These are phyloP conservation scores for Megalops atlanticus DNA, from an alignment of 2,113 vertebrate genomes.

Conservation along the genomic window DNA sequence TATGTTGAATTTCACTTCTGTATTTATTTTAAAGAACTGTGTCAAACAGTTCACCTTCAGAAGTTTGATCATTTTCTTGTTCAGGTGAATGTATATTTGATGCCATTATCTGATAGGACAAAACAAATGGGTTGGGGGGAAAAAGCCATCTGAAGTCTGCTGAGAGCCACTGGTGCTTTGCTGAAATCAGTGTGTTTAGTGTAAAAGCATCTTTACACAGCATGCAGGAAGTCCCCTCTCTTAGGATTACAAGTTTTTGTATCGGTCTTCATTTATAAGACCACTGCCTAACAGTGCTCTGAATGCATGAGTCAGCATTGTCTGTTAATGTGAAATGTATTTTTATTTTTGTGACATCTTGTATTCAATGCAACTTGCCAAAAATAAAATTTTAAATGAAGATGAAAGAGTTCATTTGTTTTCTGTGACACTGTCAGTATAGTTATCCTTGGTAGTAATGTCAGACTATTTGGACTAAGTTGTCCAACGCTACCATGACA, in stretches of 20 bases:
- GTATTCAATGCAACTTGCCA: slow-evolving; percentile 25
- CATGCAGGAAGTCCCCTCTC: neutral
- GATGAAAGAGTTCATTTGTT: slow-evolving; percentile 7
- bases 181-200: too few relatives aligned
- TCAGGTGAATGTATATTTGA: too few relatives aligned
- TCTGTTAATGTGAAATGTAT: slow-evolving; percentile 16
- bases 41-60: too few relatives aligned
- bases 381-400: slow-evolving; percentile 29
- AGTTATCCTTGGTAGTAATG: neutral
- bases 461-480: neutral
- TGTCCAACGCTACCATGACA: neutral
- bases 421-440: slow-evolving; percentile 10
- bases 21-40: too few relatives aligned
- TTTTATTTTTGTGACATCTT: neutral
- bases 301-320: neutral
- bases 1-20: too few relatives aligned
- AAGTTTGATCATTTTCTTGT: too few relatives aligned
- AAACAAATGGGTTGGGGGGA: too few relatives aligned
- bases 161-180: too few relatives aligned
- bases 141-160: too few relatives aligned
- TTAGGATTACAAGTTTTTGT: neutral
- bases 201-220: neutral
- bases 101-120: too few relatives aligned
- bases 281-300: neutral
- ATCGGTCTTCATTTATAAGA: neutral